phyloP scores from a whole-genome alignment of 2,797 vertebrate genomes.

The Atherinosoma microstoma region DNA sequence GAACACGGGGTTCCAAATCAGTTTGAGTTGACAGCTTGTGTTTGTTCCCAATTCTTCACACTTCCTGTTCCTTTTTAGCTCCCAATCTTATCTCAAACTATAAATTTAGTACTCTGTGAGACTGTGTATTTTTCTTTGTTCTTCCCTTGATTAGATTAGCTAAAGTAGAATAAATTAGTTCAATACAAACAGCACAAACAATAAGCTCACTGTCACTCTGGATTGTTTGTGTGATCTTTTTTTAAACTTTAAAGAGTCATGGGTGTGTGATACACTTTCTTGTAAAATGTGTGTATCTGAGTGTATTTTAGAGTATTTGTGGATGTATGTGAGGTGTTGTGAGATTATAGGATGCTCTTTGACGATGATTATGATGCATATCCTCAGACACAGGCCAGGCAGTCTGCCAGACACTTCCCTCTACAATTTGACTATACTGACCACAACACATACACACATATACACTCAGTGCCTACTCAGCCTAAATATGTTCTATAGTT shows the following conservation, averaged over 20 bases:
- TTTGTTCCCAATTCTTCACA: slow-evolving; percentile 47
- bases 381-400: slow-evolving; percentile 46
- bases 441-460: slow-evolving; percentile 46
- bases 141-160: slow-evolving; percentile 53
- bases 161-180: slow-evolving; percentile 34
- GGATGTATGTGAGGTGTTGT: slow-evolving; percentile 31
- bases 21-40: slow-evolving; percentile 13
- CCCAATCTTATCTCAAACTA: slow-evolving; percentile 51
- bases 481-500: slow-evolving; percentile 16
- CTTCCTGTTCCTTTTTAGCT: slow-evolving; percentile 73
- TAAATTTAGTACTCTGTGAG: slow-evolving; percentile 46
- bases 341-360: slow-evolving; percentile 60
- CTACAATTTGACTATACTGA: slow-evolving; percentile 63
- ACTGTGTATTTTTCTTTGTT: slow-evolving; percentile 30
- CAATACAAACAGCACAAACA: slow-evolving; percentile 22
- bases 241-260: slow-evolving; percentile 3
- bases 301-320: slow-evolving; percentile 22
- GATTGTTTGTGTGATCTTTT: background rate
- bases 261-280: background rate
- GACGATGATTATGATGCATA: slow-evolving; percentile 56
- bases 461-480: slow-evolving; percentile 1
- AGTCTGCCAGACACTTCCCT: slow-evolving; percentile 68
- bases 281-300: background rate
- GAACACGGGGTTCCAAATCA: background rate
- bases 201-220: slow-evolving; percentile 15